Evolutionary conservation across 2,113 vertebrate genomes (phyloP), one percentile per base, ranked within the genome.

Genomic region (Arothron firmamentum): DNA sequence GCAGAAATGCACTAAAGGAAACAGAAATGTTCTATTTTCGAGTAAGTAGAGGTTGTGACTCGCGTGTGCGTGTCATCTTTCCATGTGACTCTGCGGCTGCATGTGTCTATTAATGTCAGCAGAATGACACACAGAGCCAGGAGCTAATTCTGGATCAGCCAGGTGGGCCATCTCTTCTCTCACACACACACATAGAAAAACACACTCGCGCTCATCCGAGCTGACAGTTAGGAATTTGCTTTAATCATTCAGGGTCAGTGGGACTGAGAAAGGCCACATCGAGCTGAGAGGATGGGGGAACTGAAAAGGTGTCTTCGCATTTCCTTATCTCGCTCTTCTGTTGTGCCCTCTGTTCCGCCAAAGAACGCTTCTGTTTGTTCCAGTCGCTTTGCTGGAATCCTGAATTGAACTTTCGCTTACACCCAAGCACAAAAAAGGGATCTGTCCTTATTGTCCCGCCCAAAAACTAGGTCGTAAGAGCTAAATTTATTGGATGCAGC

Each of bases 181-280:
- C 31, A 17, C 34, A 20, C 20, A 21, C 64, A 16, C 50, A 23
- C 46, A 63, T 59, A 43, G 64, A 57, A 52, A 48, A 58, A 66
- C 59, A 54, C 61, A 59, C 51, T n/a, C 6, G n/a, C n/a, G 17
- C 62, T 25, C 52, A 25, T 47, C 10, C 34, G 38, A 77, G 53
- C 80, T 81, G 80, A 77, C 83, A 76, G 71, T 70, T 31, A 84
- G 80, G 81, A 83, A 89, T 88, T 70, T 70, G 72, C 78, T 80
- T 87, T 82, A 73, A 78, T 81, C 62, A 34, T 76, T 76, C 70
- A 25, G 81, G 81, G 76, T 86, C 86, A 85, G 49, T 47, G 45
- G 74, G 52, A 41, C 12, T 20, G 81, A 81, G 84, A 78, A 51
- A 84, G 87, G 84, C 81, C 76, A 81, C 3, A 28, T 56, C 55